Evolutionary conservation across 2,797 vertebrate species (phyloP).

Genomic region (Tokudaia tokunoshimensis): DNA sequence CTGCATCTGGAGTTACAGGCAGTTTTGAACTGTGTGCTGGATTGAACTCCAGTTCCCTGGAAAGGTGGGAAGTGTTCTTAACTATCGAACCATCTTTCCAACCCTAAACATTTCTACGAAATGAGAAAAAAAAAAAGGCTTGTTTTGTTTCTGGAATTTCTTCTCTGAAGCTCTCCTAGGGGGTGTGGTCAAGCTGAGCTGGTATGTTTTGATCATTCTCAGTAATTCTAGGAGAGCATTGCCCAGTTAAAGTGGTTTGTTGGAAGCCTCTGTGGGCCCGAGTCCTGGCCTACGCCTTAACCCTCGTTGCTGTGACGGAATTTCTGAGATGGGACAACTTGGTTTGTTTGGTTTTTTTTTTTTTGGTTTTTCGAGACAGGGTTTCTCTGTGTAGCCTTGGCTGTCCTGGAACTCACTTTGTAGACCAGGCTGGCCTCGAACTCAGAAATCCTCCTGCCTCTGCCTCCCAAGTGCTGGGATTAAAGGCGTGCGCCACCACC

Average conservation of each 20-base stretch:
- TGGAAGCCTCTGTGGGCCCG: neutral
- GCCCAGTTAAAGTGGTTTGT: neutral
- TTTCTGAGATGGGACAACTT: neutral
- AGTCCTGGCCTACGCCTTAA: neutral
- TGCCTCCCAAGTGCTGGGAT: too few relatives aligned
- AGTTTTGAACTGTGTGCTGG: neutral
- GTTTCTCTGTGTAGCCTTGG: too few relatives aligned
- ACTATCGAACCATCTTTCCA: neutral
- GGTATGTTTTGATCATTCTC: neutral
- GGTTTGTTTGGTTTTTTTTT: too few relatives aligned
- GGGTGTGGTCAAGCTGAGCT: neutral
- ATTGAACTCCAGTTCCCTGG: neutral
- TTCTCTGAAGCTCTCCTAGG: neutral
- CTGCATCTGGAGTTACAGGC: neutral
- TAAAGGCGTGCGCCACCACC: too few relatives aligned
- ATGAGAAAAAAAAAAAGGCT: neutral
- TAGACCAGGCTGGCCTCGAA: too few relatives aligned
- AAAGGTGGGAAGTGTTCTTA: neutral
- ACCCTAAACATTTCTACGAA: slow-evolving; percentile 24
- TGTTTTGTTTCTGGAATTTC: slow-evolving; percentile 6
- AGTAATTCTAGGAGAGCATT: neutral
- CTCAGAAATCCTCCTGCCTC: too few relatives aligned
- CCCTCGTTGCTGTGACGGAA: neutral
- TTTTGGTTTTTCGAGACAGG: too few relatives aligned
- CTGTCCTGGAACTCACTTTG: too few relatives aligned